A percentile compares a stretch with the other conserved stretches of the same genome.
Conservation (phyloP, 2,888 invertebrate species). For the Trachelus tabidus region DNA sequence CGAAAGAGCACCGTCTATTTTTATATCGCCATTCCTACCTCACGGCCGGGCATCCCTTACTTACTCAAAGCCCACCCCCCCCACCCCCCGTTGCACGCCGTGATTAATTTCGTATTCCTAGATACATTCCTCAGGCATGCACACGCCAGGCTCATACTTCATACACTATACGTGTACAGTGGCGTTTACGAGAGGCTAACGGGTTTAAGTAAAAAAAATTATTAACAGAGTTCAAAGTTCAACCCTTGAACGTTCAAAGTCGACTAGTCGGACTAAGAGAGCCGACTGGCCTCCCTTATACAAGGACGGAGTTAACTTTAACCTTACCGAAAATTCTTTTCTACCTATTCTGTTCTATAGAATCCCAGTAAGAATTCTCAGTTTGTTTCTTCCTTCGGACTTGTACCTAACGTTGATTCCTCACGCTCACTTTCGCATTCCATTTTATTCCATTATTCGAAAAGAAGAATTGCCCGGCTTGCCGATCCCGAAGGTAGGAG, state of each 20-base stretch:
- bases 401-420: neutral
- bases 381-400: neutral
- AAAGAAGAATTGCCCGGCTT: neutral
- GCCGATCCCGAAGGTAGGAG: neutral
- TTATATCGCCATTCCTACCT: constrained; percentile 56
- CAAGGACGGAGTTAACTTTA: neutral
- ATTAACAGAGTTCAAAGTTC: neutral
- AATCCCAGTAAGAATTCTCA: neutral
- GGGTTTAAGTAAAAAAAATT: neutral
- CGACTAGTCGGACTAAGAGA: neutral
- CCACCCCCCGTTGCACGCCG: constrained; percentile 18
- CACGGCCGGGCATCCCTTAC: constrained; percentile 1
- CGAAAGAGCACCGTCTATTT: constrained; percentile 48
- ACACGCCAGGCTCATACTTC: constrained; percentile 54
- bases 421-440: neutral
- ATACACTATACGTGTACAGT: constrained; percentile 10
- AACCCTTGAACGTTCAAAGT: neutral
- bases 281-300: neutral
- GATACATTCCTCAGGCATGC: constrained; percentile 46
- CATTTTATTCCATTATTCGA: neutral
- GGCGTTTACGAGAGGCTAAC: neutral
- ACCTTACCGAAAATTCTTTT: neutral
- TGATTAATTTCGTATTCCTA: constrained; percentile 60
- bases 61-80: constrained; percentile 2
- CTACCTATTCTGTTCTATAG: neutral